Evolutionary conservation across 2,113 vertebrate genomes (phyloP), one percentile per base, ranked within the genome.

Genomic region (Chelonoidis abingdonii): DNA sequence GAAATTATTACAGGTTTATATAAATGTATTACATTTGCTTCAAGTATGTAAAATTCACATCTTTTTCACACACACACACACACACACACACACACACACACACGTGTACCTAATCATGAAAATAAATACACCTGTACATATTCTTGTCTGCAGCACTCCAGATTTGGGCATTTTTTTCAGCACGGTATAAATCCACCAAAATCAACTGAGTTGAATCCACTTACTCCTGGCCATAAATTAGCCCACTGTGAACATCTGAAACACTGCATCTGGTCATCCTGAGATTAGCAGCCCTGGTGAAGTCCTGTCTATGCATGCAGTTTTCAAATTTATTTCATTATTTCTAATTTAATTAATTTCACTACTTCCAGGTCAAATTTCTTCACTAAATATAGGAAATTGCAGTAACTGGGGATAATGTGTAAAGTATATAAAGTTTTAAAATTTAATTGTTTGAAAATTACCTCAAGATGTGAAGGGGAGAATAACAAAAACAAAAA

Each of bases 221-320:
- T 87, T 75, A 47, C 52, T 22, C 2, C 0, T 0, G 22, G 54
- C 41, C 62, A 69, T 47, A 3, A 0, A 29, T 12, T 8, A n/a
- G 82, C 27, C 69, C 38, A 16, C 0, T 38, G 19, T 22, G 8
- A 38, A 72, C 5, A 72, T 57, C 62, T 49, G 49, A 38, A 89
- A 62, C 24, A n/a, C 65, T 72, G 65, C 65, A 72, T 21, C n/a
- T 72, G n/a, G 65, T 10, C 17, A 38, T n/a, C 8, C 38, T 72
- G n/a, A 38, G n/a, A n/a, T 72, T 72, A 72, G 31, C n/a, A 31
- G 57, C 57, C 8, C 17, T 38, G 65, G n/a, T 22, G 10, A 9
- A 72, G 12, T 72, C 65, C 38, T 72, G 65, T 22, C n/a, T 38
- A 38, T 38, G 31, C 21, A 38, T 72, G 31, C n/a, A n/a, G n/a